phyloP scores from a whole-genome alignment of 37 sponge, comb jelly and placozoan genomes.

The Ianthella basta region DNA sequence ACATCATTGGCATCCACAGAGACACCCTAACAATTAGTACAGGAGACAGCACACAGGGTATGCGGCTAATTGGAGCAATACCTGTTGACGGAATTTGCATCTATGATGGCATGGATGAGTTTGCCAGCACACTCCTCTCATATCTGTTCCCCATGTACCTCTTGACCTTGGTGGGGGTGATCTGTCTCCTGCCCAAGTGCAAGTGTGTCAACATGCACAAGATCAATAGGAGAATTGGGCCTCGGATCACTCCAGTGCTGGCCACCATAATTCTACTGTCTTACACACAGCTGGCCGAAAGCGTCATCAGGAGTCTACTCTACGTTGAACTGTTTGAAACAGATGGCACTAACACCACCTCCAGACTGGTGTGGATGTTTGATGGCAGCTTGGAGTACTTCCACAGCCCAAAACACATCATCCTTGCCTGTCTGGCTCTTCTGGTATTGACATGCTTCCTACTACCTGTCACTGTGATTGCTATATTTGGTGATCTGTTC shows the following conservation, averaged over 20 bases:
- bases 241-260: slow-evolving; percentile 41
- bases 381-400: slow-evolving; percentile 41
- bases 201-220: slow-evolving; percentile 21
- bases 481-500: slow-evolving; percentile 20
- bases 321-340: neutral
- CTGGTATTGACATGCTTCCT: neutral
- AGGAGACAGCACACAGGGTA: neutral
- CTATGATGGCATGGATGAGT: slow-evolving; percentile 37
- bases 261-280: slow-evolving; percentile 35
- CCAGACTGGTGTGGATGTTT: slow-evolving; percentile 18
- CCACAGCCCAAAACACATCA: slow-evolving; percentile 20
- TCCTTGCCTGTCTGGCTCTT: slow-evolving; percentile 16
- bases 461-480: slow-evolving; percentile 24
- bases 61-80: slow-evolving; percentile 24
- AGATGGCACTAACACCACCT: neutral
- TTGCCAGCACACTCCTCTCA: slow-evolving; percentile 26
- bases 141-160: slow-evolving; percentile 50
- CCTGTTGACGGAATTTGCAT: slow-evolving; percentile 35
- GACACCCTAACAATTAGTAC: neutral
- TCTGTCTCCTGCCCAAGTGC: slow-evolving; percentile 17
- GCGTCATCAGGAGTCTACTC: neutral
- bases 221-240: neutral
- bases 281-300: slow-evolving; percentile 3
- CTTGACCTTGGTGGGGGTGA: slow-evolving; percentile 8
- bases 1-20: slow-evolving; percentile 24